Percentiles rank a stretch among this genome's conserved stretches.
Conservation (phyloP, 2,888 invertebrate genomes). For the Balanococcus diminutus region DNA sequence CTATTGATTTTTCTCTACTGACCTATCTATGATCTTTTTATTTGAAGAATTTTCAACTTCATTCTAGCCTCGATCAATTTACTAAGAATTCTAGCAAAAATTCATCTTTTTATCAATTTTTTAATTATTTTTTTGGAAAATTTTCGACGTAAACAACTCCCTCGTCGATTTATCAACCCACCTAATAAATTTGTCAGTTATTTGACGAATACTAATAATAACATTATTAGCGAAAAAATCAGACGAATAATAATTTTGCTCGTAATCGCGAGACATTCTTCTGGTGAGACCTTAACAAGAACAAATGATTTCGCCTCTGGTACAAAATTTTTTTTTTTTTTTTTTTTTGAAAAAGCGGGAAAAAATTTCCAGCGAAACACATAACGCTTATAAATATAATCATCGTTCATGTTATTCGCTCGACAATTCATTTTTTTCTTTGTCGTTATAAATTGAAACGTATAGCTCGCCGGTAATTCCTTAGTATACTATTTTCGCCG, state of each 20-base stretch:
- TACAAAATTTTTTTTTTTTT: neutral
- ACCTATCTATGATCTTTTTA: too few relatives aligned
- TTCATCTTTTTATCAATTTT: too few relatives aligned
- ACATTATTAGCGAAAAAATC: too few relatives aligned
- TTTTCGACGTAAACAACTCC: too few relatives aligned
- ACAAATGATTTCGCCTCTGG: conserved; percentile 2
- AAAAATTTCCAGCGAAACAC: neutral
- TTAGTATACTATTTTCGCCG: conserved; percentile 10
- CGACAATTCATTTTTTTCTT: conserved; percentile 26
- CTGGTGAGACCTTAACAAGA: neutral
- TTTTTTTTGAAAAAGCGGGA: neutral
- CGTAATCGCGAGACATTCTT: neutral
- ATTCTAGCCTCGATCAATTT: too few relatives aligned
- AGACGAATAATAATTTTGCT: neutral
- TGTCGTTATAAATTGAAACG: conserved; percentile 42
- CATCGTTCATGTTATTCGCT: conserved; percentile 32
- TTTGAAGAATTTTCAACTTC: too few relatives aligned
- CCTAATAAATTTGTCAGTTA: too few relatives aligned
- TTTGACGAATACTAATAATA: too few relatives aligned
- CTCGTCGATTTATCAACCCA: too few relatives aligned
- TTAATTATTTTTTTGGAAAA: too few relatives aligned
- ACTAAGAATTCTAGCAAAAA: too few relatives aligned
- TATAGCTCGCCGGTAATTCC: conserved; percentile 27
- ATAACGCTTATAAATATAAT: conserved; percentile 25
- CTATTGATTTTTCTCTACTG: too few relatives aligned